Percentiles rank a stretch among this genome's conserved stretches.
Conservation (phyloP, 2,113 vertebrate genomes). For the Syngnathus typhle region DNA sequence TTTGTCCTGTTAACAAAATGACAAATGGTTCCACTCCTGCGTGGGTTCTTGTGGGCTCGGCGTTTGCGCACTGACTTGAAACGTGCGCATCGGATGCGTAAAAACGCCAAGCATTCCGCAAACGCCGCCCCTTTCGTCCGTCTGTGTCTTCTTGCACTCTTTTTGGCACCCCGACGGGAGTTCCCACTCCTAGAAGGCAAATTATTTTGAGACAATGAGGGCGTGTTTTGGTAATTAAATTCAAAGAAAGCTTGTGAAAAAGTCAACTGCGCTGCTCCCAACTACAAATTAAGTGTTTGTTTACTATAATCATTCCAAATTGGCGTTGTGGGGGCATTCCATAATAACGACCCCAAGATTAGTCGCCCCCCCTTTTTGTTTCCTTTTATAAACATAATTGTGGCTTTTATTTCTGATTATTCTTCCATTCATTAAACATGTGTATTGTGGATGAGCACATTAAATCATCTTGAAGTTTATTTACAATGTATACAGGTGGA, state of each 20-base stretch:
- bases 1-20: conserved; percentile 5
- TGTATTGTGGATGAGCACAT: not conserved
- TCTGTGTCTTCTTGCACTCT: not conserved
- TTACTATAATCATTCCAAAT: not conserved
- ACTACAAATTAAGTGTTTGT: not conserved
- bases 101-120: not conserved
- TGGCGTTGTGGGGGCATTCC: not conserved
- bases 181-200: conserved; percentile 13
- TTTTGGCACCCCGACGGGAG: conserved; percentile 27
- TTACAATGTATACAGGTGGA: not conserved
- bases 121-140: conserved; percentile 29
- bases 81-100: conserved; percentile 36
- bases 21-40: conserved; percentile 30
- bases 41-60: conserved; percentile 17
- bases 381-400: not conserved
- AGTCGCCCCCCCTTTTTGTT: not conserved
- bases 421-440: not conserved
- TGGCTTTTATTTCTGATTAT: not conserved
- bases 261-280: not conserved
- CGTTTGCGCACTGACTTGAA: conserved; percentile 29
- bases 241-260: not conserved
- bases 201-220: not conserved
- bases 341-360: not conserved
- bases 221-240: conserved; percentile 4
- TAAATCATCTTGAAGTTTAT: too few relatives aligned